Conservation (phyloP, 2,888 invertebrate species). For the Liodrosophila aerea region DNA sequence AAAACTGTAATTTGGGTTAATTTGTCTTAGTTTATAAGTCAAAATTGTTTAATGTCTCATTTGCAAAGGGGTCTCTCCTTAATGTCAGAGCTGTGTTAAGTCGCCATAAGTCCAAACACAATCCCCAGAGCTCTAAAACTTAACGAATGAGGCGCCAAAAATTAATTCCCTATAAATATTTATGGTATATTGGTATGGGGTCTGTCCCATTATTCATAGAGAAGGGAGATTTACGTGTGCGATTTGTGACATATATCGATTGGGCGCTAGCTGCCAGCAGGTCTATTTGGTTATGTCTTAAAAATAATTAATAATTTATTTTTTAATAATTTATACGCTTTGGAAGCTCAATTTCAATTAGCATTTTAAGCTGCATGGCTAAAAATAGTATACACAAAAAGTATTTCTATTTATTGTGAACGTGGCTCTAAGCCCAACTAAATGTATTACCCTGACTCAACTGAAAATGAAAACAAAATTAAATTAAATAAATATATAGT, state of each 20-base stretch:
- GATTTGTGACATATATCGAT: conserved; percentile 60
- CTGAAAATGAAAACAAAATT: conserved; percentile 12
- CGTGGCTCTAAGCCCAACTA: conserved; percentile 31
- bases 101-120: conserved; percentile 35
- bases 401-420: conserved; percentile 52
- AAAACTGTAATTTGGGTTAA: conserved; percentile 58
- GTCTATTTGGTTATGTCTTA: conserved; percentile 64
- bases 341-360: conserved; percentile 60
- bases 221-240: neutral
- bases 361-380: conserved; percentile 55
- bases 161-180: no score
- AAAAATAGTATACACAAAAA: conserved; percentile 48
- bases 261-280: conserved; percentile 35
- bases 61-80: conserved; percentile 28
- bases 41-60: conserved; percentile 60
- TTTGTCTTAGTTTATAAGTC: conserved; percentile 75
- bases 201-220: conserved; percentile 59
- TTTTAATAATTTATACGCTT: conserved; percentile 43
- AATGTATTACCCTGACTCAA: conserved; percentile 42
- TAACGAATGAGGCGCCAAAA: conserved; percentile 59
- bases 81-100: conserved; percentile 38
- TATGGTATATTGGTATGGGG: neutral
- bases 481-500: conserved; percentile 6
- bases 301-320: conserved; percentile 54
- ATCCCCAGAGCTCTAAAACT: conserved; percentile 48